Percentiles rank a stretch among this genome's conserved stretches.
These are phyloP conservation scores for Himalopsyche kuldschensis DNA, from an alignment of 2,888 invertebrate genomes.

Conservation along the genomic window DNA sequence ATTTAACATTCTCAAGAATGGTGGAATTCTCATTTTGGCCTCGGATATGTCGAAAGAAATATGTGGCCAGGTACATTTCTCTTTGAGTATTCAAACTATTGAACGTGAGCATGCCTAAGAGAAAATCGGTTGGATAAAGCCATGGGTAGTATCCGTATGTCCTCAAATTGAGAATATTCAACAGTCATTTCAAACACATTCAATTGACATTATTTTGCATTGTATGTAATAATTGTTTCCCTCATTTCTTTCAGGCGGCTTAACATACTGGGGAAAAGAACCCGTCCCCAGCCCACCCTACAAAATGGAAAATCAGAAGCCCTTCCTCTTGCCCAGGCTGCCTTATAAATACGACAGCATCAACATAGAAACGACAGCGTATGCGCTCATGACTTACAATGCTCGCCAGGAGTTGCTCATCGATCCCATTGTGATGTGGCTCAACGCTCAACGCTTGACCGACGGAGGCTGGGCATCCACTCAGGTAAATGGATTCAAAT, in stretches of 20 bases:
- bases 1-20: no score
- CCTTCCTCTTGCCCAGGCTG: slow-evolving; percentile 83
- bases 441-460: slow-evolving; percentile 82
- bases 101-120: no score
- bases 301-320: slow-evolving; percentile 89
- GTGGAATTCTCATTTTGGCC: no score
- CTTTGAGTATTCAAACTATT: no score
- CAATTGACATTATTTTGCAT: neutral
- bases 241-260: slow-evolving; percentile 62
- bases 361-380: slow-evolving; percentile 92
- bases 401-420: slow-evolving; percentile 79
- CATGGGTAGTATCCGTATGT: no score
- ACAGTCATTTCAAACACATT: no score
- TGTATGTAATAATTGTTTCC: neutral
- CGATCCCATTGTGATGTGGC: slow-evolving; percentile 87
- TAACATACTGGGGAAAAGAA: slow-evolving; percentile 84
- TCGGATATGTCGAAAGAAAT: no score
- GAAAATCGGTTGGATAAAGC: no score
- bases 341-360: slow-evolving; percentile 88
- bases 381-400: slow-evolving; percentile 86
- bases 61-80: no score
- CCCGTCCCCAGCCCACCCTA: slow-evolving; percentile 78
- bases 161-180: no score
- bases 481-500: slow-evolving; percentile 53
- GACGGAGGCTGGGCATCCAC: slow-evolving; percentile 90